Base-by-base conservation (phyloP, 2,797 vertebrate genomes). In the Babyrousa celebensis region DNA sequence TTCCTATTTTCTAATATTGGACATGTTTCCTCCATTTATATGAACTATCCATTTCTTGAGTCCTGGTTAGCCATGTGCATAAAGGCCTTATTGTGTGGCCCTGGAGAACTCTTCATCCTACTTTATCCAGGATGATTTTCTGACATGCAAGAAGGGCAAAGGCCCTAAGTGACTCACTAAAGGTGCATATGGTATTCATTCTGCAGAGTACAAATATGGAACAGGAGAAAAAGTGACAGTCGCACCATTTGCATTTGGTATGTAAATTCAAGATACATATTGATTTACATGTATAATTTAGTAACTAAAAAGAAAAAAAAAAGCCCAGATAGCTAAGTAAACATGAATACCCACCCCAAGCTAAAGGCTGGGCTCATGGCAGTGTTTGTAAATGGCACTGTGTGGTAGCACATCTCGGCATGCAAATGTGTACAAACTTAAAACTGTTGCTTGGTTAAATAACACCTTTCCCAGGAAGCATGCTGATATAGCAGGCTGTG, bases 241-340 rank as follows among this genome's bases (percentile, higher is more conserved):
- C 85, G 29, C 48, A 56, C 84, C 74, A 98, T 98, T 95, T 96
- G 15, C 96, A 20, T 96, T 97, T 97, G 90, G 21, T 97, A 98
- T 97, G 12, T 90, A 95, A 97, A 97, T 97, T 43, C 29, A 96
- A 36, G 94, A 97, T 97, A 98, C 97, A 78, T 27, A 71, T 93
- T 96, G 65, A 62, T 97, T 97, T 93, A 75, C 54, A 67, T 87
- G 94, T 97, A 97, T 95, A 88, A 98, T 97, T 98, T 97, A 98
- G 96, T 85, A 98, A 93, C 95, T 18, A 91, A 63, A 78, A 97
- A 77, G 54, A n/a, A 56, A 63, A 48, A 79, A 79, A 92, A 70
- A 65, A 89, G 63, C 18, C 60, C 65, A 92, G 71, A 96, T 54
- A 97, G 65, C 86, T 97, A 77, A 98, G 95, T 97, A 98, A 97